Evolutionary conservation across 1,140 invertebrate species (phyloP), one percentile per base, ranked within the genome.

Genomic region (Colletes latitarsis): DNA sequence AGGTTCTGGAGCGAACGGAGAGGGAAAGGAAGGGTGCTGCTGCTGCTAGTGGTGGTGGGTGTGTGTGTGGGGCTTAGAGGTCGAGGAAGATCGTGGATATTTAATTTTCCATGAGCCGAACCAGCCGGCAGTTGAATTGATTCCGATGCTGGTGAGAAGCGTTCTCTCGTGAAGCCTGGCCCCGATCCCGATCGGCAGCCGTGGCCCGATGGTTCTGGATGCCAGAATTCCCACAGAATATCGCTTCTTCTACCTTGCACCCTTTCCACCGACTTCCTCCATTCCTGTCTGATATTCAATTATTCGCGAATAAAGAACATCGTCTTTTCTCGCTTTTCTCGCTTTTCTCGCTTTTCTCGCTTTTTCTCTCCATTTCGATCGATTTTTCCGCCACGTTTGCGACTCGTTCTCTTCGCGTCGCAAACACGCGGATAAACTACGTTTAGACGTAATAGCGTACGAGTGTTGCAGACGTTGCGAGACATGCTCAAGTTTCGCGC

Each of bases 51-150:
- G 30, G 30, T 30, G 30, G 30, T 30, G 30, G 30, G 0, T 0
- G 30, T 30, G 30, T 0, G 0, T 30, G 30, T 30, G 46, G 69
- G 60, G 41, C 19, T 19, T n/a, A 19, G 4, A 21, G 19, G 1
- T 52, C 53, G 6, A 3, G 53, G 30, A 41, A 8, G 39, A 41
- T 4, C 52, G 73, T 58, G 63, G 70, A 71, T 84, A 76, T 81
- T 85, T 86, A 71, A 78, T 84, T 85, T 82, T 82, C 70, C 63
- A 82, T 60, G 72, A 68, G 68, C 19, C 71, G 57, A 76, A 66
- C 9, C 73, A 66, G 49, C 62, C 62, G 72, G 43, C 70, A 21
- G 60, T 52, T 17, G 53, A 80, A 85, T 84, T 70, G 82, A 81
- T 75, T 83, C 72, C 30, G 30, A 2, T 43, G 46, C 58, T 12